Base-by-base conservation (phyloP, 1,140 invertebrate species). In the Drosophila lowei region DNA sequence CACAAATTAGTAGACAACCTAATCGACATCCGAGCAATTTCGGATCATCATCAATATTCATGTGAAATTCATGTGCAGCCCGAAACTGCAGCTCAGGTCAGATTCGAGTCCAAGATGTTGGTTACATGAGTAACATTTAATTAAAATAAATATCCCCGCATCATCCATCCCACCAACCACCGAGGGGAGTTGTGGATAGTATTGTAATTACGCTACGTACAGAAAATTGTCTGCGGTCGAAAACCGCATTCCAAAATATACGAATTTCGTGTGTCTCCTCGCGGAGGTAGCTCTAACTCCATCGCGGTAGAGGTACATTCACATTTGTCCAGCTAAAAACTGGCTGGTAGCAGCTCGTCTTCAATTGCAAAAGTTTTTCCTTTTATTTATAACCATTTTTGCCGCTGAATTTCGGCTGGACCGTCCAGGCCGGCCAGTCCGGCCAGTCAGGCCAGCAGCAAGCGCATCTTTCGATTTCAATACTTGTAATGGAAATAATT, bases 191-290 rank as follows among this genome's bases (percentile, higher is more conserved):
- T 56, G 44, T 25, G 59, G 59, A 54, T 62, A 34, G 49, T 57
- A 41, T 42, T 75, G 72, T 67, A 68, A 68, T 57, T 70, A 44
- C 49, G 66, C 64, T 64, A 34, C 64, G 46, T 49, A 68, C 66
- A 70, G 28, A 70, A 70, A 70, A 70, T 49, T 68, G 66, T 49
- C 66, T 70, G 62, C 55, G 63, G 62, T 67, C 44, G 30, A 48
- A 67, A 75, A 75, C 72, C 72, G 63, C 72, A 75, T 75, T 75
- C 71, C 77, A n/a, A 80, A 67, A 80, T 80, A 80, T 80, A 71
- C 60, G 55, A 71, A 71, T 77, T 78, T 79, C 73, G 81, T 85
- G 58, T 86, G 81, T 85, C 81, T 81, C 81, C 59, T 42, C 59
- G 6, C 30, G 16, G 52, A 30, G 30, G 30, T 30, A 30, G 30